Percentiles rank a stretch among this genome's conserved stretches.
phyloP scores from a whole-genome alignment of 2,888 invertebrate species.

The Biston betularia region DNA sequence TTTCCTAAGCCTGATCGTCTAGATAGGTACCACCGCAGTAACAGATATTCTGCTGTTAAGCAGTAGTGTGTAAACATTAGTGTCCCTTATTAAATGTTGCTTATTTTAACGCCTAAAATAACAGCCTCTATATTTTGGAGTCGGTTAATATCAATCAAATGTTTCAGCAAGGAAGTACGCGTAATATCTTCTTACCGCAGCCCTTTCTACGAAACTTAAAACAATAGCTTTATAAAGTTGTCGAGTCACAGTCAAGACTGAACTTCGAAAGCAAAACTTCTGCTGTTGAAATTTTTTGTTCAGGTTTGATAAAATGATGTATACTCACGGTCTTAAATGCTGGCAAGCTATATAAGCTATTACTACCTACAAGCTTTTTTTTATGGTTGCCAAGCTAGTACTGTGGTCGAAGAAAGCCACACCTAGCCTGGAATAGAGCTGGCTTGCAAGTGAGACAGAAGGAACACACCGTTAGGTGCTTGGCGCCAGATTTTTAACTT shows the following conservation, averaged over 20 bases:
- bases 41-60: too few species aligned
- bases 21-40: too few species aligned
- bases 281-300: slow-evolving; percentile 13
- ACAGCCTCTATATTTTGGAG: background rate
- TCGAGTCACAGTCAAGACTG: slow-evolving; percentile 1
- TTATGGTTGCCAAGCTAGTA: too few species aligned
- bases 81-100: too few species aligned
- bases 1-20: too few species aligned
- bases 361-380: too few species aligned
- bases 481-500: too few species aligned
- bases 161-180: background rate
- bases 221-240: slow-evolving; percentile 22
- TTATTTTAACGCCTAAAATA: background rate
- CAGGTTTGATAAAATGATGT: background rate
- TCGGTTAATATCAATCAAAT: background rate
- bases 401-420: too few species aligned
- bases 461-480: too few species aligned
- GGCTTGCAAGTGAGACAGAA: too few species aligned
- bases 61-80: too few species aligned
- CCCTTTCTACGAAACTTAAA: slow-evolving; percentile 9
- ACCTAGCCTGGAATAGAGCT: too few species aligned
- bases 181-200: background rate
- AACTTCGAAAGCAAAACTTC: slow-evolving; percentile 11
- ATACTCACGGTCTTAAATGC: background rate
- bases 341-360: background rate